Conservation (phyloP, 2,888 invertebrate species). For the Drosophila stalkeri region DNA sequence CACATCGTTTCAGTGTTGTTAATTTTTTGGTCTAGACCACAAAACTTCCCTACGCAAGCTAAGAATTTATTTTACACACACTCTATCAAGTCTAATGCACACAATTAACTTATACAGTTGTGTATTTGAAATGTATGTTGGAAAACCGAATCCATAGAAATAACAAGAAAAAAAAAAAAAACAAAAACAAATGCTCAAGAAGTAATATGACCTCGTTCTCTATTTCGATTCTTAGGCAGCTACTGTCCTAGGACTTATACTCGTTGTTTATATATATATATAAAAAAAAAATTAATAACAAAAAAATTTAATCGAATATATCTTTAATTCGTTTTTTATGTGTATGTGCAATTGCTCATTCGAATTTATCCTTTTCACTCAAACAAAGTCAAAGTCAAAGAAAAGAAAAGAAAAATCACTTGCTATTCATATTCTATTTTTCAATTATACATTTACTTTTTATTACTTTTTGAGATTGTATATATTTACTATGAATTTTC, state of each 20-base stretch:
- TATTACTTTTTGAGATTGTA: constrained; percentile 59
- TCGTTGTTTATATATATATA: constrained; percentile 67
- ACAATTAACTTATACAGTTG: constrained; percentile 60
- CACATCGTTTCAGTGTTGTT: constrained; percentile 75
- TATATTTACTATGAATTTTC: constrained; percentile 56
- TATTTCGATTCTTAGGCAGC: constrained; percentile 73
- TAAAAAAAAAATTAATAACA: constrained; percentile 11
- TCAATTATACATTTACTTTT: constrained; percentile 30
- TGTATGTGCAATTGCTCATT: constrained; percentile 74
- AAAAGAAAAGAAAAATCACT: background rate
- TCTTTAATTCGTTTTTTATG: constrained; percentile 61
- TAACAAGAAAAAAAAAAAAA: constrained; percentile 7
- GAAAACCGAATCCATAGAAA: constrained; percentile 20
- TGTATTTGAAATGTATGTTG: constrained; percentile 61
- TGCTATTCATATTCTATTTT: constrained; percentile 37
- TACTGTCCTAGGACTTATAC: constrained; percentile 71
- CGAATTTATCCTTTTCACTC: constrained; percentile 39
- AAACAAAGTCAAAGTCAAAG: constrained; percentile 19
- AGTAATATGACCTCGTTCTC: constrained; percentile 53
- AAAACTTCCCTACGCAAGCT: constrained; percentile 71
- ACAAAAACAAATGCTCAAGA: constrained; percentile 63
- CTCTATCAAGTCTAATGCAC: constrained; percentile 51
- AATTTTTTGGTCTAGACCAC: constrained; percentile 60
- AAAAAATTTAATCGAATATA: constrained; percentile 30
- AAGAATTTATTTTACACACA: constrained; percentile 75